A percentile compares a stretch with the other conserved stretches of the same genome.
Conservation (phyloP, 2,888 invertebrate genomes). For the Melikaiella ostensackeni region DNA sequence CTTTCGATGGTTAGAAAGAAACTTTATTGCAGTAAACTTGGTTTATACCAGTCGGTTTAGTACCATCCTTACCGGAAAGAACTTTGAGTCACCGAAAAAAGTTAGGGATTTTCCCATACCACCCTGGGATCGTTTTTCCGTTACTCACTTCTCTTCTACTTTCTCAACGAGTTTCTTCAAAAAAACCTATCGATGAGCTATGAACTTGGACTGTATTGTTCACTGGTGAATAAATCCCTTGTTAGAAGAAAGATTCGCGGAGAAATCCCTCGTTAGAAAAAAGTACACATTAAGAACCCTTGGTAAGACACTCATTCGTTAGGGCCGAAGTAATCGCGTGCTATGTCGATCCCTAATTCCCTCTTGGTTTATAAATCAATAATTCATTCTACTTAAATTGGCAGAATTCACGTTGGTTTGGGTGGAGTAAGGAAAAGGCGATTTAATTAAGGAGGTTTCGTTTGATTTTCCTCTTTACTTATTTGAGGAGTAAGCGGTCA, state of each 20-base stretch:
- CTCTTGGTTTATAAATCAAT: background rate
- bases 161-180: constrained; percentile 20
- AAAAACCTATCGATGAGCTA: constrained; percentile 41
- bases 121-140: constrained; percentile 43
- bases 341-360: background rate
- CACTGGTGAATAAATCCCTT: constrained; percentile 36
- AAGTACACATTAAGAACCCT: constrained; percentile 12
- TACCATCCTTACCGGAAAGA: constrained; percentile 46
- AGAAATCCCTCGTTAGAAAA: constrained; percentile 28
- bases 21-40: constrained; percentile 50
- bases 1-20: constrained; percentile 44
- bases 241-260: constrained; percentile 36
- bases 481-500: too few species aligned
- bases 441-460: too few species aligned
- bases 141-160: constrained; percentile 40
- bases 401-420: background rate
- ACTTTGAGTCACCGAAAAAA: constrained; percentile 45
- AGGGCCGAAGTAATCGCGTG: background rate
- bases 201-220: constrained; percentile 41
- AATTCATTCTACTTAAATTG: background rate
- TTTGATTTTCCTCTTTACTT: too few species aligned
- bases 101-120: constrained; percentile 42
- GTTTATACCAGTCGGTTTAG: constrained; percentile 44
- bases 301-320: constrained; percentile 15
- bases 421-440: background rate